Evolutionary conservation across 2,113 vertebrate genomes (phyloP), one percentile per base, ranked within the genome.

Genomic region (Gasterosteus nipponicus): DNA sequence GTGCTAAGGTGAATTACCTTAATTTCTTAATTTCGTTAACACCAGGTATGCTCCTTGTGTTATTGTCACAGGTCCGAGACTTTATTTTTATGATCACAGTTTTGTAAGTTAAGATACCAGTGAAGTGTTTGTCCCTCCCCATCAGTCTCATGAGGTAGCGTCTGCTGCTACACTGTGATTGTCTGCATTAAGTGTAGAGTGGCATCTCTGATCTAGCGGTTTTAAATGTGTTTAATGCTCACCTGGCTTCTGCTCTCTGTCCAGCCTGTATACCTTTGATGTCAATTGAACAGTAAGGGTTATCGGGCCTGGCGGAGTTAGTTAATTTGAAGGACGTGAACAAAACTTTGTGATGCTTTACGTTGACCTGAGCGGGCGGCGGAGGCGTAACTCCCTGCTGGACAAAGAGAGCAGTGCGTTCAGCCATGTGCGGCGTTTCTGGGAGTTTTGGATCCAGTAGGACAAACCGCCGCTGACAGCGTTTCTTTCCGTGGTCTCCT

Each of bases 101-200:
- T 89, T 85, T 86, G 80, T 91, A 85, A 86, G 63, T 78, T 60
- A 83, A 69, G 60, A 82, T 86, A 86, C 89, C 87, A 83, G 74
- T 87, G 47, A 88, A 90, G 88, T 91, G 88, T 92, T 90, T 79
- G 59, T 71, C 82, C 80, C 75, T 80, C 60, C 78, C 70, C 57
- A 31, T 33, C 54, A 62, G 72, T 79, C 73, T 79, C 69, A 77
- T 35, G 68, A 86, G 77, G 89, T 89, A 85, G 92, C 86, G 71
- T 64, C 82, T 83, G 87, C 87, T 88, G 89, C 89, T 88, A 76
- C 86, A 89, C 89, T 91, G 90, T 88, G 89, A 87, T 81, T 64
- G 86, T 90, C 73, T 66, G 75, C 75, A 38, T 84, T 38, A 71
- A 66, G 42, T 73, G 57, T 26, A 46, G 58, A 75, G 68, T 5